phyloP scores from a whole-genome alignment of 1,140 invertebrate genomes.

The Lepidurus arcticus region DNA sequence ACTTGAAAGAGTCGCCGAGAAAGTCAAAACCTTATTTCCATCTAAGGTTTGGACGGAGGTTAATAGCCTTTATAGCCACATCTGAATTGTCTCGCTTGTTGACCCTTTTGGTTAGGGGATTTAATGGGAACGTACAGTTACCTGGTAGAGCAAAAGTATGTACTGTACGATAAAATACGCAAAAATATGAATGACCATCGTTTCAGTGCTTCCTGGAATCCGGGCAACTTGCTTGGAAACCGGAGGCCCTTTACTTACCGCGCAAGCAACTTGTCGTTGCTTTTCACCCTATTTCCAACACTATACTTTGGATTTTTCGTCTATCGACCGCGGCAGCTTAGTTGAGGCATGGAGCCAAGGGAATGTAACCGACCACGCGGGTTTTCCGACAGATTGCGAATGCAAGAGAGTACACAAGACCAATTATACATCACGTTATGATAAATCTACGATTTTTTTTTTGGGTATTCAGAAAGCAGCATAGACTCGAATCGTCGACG shows the following conservation, averaged over 20 bases:
- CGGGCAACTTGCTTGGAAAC: constrained; percentile 8
- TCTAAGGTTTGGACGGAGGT: neutral
- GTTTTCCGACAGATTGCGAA: neutral
- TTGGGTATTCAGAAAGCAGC: neutral
- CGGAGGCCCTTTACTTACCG: neutral
- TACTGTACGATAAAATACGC: neutral
- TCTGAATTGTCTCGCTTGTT: neutral
- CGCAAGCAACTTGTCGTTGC: neutral
- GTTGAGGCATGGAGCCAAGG: neutral
- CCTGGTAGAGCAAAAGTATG: neutral
- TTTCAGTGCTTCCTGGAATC: neutral
- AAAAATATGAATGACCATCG: neutral
- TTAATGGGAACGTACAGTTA: neutral
- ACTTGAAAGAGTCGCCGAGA: neutral
- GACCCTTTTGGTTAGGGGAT: neutral
- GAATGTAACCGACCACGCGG: neutral
- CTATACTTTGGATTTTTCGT: neutral
- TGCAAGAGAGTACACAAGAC: neutral
- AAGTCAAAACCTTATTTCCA: neutral
- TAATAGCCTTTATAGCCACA: neutral
- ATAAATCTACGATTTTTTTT: neutral
- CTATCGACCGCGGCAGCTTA: neutral
- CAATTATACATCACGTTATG: neutral
- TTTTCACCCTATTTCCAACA: too few species aligned
- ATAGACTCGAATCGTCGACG: neutral